Percentiles rank a stretch among this genome's conserved stretches.
Conservation (phyloP, 2,888 invertebrate genomes). For the Torymus auratus region DNA sequence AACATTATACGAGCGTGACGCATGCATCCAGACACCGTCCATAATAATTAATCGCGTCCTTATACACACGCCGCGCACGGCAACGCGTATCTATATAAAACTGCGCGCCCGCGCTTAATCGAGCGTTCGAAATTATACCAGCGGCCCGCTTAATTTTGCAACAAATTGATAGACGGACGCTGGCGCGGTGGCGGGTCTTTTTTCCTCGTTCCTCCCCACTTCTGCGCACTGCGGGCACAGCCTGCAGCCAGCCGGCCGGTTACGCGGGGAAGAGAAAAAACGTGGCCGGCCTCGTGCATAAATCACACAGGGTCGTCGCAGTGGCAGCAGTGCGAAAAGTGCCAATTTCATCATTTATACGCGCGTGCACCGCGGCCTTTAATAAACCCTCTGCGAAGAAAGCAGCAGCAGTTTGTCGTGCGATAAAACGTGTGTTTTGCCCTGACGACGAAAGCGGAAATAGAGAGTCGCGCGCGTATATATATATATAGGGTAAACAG, state of each 20-base stretch:
- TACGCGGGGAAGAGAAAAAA: not conserved
- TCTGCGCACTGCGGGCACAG: no score
- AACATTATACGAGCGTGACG: not conserved
- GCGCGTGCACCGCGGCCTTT: slow-evolving; percentile 1
- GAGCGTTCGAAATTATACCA: slow-evolving; percentile 18
- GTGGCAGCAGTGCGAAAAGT: not conserved
- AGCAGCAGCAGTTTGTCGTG: not conserved
- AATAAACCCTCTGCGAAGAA: slow-evolving; percentile 18
- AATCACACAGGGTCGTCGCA: slow-evolving; percentile 25
- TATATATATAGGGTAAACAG: slow-evolving; percentile 36
- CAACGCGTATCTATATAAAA: no score
- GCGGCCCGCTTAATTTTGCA: slow-evolving; percentile 12
- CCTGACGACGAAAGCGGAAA: not conserved
- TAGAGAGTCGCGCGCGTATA: not conserved
- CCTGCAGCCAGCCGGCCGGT: no score
- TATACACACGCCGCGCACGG: not conserved
- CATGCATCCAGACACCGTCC: slow-evolving; percentile 1
- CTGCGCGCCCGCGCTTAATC: no score
- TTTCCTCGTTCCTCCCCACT: no score
- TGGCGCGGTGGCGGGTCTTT: not conserved
- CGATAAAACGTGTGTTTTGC: not conserved
- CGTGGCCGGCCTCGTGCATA: slow-evolving; percentile 11
- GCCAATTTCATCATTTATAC: slow-evolving; percentile 39
- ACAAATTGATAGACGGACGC: slow-evolving; percentile 25
- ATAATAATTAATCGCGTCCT: not conserved